Percentiles rank a stretch among this genome's conserved stretches.
These are phyloP conservation scores for Synanthedon andrenaeformis DNA, from an alignment of 2,888 invertebrate species.

Conservation along the genomic window DNA sequence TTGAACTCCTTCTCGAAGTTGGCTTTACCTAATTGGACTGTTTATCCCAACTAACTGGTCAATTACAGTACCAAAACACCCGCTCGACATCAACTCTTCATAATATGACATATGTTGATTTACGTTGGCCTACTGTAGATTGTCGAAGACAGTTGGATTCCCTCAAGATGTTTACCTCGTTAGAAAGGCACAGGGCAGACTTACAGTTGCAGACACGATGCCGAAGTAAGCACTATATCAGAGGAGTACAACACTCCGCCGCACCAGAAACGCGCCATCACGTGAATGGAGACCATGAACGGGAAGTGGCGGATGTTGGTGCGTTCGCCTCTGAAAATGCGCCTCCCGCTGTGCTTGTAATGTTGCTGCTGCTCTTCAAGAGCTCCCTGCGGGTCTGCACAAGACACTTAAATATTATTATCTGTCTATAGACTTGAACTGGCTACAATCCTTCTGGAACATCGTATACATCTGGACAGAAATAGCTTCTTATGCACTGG, in stretches of 20 bases:
- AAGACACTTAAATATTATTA: background rate
- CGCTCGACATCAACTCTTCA: no score
- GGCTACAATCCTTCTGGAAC: no score
- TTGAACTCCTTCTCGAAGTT: no score
- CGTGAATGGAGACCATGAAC: slow-evolving; percentile 52
- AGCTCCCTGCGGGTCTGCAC: slow-evolving; percentile 44
- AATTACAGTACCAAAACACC: no score
- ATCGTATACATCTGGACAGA: no score
- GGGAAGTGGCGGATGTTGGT: slow-evolving; percentile 45
- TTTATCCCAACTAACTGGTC: no score
- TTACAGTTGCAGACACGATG: slow-evolving; percentile 55
- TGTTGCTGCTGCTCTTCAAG: slow-evolving; percentile 35
- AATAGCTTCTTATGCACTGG: no score
- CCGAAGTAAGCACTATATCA: slow-evolving; percentile 49
- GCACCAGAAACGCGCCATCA: slow-evolving; percentile 59
- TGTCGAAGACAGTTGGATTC: no score
- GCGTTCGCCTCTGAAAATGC: slow-evolving; percentile 45
- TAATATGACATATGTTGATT: no score
- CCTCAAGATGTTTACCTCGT: no score
- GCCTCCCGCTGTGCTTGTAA: slow-evolving; percentile 34
- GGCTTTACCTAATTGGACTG: no score
- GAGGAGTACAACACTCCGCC: slow-evolving; percentile 44
- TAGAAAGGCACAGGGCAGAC: slow-evolving; percentile 9
- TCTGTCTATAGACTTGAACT: background rate
- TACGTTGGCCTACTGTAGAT: no score